Evolutionary conservation across 2,888 invertebrate species (phyloP), one percentile per base, ranked within the genome.

Genomic region (Pecten maximus): DNA sequence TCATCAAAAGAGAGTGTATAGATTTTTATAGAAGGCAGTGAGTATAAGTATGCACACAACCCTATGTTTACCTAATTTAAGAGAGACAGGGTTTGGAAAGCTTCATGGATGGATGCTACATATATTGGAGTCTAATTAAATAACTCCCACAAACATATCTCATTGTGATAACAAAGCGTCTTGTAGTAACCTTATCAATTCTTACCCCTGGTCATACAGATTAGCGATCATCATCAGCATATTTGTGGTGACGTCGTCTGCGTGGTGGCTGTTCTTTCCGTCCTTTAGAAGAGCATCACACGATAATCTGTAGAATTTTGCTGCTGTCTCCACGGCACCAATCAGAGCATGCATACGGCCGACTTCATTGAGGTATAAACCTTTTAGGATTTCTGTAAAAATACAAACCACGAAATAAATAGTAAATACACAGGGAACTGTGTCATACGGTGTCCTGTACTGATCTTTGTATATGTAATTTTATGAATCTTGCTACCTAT

Each of bases 181-280:
- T n/a, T n/a, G n/a, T 50, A 8, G 50, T 50, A 16, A 50, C 50
- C 50, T 50, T 16, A 50, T 50, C 15, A 2, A 54, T 54, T 35
- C 74, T 28, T 35, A 74, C 74, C 74, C 74, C 35, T 74, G 74
- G 74, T 74, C 74, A 74, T 74, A 35, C 23, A 74, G 74, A 23
- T 74, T 74, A 35, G 74, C 74, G 23, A 74, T 35, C 74, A 74
- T 10, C 35, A 74, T 35, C 74, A 74, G 23, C 74, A 74, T 74
- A 1, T 74, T 28, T 10, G 74, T 74, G 74, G 74, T 74, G 16
- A 74, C 16, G 6, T 74, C 35, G 35, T 74, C 74, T 28, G 28
- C 28, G 12, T 35, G 10, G 28, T 23, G 6, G 35, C 74, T 74
- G 74, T 74, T 74, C 35, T 74, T 74, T 28, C 28, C 74, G 28